Conservation (phyloP, 2,113 vertebrate species). For the Lichenostomus cassidix region DNA sequence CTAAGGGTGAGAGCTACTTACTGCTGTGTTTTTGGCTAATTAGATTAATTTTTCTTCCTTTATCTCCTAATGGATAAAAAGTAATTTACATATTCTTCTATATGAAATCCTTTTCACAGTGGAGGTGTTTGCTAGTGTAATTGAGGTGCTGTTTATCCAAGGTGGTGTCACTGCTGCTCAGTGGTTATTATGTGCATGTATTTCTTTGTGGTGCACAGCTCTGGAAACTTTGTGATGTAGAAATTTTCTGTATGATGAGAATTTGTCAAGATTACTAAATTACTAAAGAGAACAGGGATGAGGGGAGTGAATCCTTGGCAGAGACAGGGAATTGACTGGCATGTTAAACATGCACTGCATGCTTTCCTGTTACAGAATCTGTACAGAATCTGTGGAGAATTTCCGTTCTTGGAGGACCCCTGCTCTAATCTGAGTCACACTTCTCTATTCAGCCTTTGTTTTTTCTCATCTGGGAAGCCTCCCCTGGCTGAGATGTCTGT, state of each 20-base stretch:
- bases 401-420: background rate
- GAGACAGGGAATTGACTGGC: background rate
- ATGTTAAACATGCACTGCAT: background rate
- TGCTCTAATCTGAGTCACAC: background rate
- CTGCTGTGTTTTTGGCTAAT: conserved; percentile 8
- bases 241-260: background rate
- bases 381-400: background rate
- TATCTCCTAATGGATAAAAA: background rate
- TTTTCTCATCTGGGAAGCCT: background rate
- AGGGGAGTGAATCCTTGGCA: background rate
- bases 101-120: background rate
- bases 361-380: background rate
- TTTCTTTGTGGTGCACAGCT: background rate
- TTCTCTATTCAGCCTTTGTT: background rate
- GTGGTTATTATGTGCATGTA: background rate
- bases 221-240: background rate
- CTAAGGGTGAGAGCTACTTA: background rate
- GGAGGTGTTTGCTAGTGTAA: background rate
- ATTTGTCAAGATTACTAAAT: background rate
- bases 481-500: background rate
- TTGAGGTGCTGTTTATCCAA: background rate
- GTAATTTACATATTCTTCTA: background rate
- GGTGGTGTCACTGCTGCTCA: background rate
- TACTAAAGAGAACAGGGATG: background rate
- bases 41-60: background rate